Percentiles rank a stretch among this genome's conserved stretches.
These are phyloP conservation scores for Chunga burmeisteri DNA, from an alignment of 2,113 vertebrate genomes.

Conservation along the genomic window DNA sequence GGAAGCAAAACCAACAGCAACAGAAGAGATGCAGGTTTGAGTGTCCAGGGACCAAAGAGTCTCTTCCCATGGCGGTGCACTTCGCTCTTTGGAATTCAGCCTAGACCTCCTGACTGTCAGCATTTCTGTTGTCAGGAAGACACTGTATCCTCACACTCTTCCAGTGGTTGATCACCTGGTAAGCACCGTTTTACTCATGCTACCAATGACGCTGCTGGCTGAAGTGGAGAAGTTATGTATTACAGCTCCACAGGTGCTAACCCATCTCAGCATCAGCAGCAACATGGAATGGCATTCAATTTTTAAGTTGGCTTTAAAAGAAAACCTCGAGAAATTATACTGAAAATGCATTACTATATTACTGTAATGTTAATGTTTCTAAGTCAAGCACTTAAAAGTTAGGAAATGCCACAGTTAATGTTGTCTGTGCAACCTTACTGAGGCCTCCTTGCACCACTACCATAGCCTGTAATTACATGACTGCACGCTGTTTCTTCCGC, in stretches of 20 bases:
- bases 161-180: background rate
- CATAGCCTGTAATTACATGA: background rate
- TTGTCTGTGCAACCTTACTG: background rate
- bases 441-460: background rate
- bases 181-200: accelerated
- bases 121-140: background rate
- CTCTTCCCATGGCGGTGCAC: background rate
- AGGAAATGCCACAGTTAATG: conserved; percentile 8
- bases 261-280: background rate
- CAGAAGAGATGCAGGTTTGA: background rate
- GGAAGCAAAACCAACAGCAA: background rate
- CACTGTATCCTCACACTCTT: background rate
- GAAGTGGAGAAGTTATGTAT: background rate
- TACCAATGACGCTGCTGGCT: background rate
- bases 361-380: background rate
- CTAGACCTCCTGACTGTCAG: background rate
- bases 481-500: background rate
- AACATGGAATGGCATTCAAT: background rate
- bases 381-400: conserved; percentile 33
- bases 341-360: background rate
- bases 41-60: background rate
- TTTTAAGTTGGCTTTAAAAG: background rate
- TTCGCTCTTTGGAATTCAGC: background rate
- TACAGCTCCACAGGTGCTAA: conserved; percentile 13
- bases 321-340: background rate